A percentile compares a stretch with the other conserved stretches of the same genome.
Conservation (phyloP, 2,888 invertebrate genomes). For the Trachelus stipa region DNA sequence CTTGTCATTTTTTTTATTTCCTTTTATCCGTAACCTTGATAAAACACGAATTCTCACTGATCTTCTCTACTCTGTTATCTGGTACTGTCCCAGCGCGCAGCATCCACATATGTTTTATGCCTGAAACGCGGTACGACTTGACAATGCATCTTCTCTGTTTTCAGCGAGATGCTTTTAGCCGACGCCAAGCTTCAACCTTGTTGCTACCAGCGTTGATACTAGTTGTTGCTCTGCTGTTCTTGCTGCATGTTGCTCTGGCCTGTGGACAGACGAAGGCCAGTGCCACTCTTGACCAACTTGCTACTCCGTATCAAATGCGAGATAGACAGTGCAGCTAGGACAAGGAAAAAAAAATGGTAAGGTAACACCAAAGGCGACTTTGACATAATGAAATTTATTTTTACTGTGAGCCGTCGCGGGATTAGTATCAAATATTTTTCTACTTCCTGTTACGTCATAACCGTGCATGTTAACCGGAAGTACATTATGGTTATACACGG, state of each 20-base stretch:
- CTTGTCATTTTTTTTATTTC: conserved; percentile 7
- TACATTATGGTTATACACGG: background rate
- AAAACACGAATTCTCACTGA: background rate
- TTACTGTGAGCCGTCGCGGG: background rate
- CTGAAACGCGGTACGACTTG: conserved; percentile 34
- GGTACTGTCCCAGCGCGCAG: background rate
- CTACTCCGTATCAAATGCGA: background rate
- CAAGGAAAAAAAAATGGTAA: background rate
- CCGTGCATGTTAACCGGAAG: no score
- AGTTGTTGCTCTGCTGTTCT: background rate
- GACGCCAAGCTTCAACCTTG: background rate
- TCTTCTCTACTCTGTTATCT: background rate
- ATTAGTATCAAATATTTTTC: no score
- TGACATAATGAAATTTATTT: background rate
- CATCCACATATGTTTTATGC: conserved; percentile 33
- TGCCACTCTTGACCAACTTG: background rate
- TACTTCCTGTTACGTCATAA: no score
- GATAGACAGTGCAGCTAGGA: background rate
- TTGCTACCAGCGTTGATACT: background rate
- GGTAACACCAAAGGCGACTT: background rate
- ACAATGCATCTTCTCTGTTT: conserved; percentile 38
- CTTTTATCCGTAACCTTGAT: conserved; percentile 8
- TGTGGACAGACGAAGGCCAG: background rate
- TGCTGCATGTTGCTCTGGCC: background rate
- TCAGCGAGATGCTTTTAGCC: conserved; percentile 30